phyloP scores from a whole-genome alignment of 2,797 vertebrate genomes.

The Halcyon leucocephala region DNA sequence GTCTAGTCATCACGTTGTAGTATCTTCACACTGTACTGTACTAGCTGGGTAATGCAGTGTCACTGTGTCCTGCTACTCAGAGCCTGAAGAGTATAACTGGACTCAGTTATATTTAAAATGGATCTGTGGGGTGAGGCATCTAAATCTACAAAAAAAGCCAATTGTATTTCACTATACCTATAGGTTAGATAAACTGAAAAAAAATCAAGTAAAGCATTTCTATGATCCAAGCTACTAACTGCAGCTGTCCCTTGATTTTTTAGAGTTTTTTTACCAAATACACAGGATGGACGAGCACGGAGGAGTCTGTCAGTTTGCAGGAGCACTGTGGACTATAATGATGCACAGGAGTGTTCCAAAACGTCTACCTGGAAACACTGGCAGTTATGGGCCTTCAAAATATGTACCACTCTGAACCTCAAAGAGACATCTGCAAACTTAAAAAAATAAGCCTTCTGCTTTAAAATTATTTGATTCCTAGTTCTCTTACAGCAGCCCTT shows the following conservation, averaged over 20 bases:
- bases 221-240: neutral
- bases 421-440: neutral
- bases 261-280: neutral
- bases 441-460: neutral
- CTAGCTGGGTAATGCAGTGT: neutral
- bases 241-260: neutral
- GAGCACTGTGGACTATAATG: neutral
- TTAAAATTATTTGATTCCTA: neutral
- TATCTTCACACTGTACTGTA: neutral
- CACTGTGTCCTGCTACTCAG: neutral
- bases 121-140: neutral
- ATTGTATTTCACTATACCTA: neutral
- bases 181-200: neutral
- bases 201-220: neutral
- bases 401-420: neutral
- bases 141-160: neutral
- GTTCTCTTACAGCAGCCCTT: neutral
- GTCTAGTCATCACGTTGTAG: neutral
- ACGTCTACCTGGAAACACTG: neutral
- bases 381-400: neutral
- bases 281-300: neutral
- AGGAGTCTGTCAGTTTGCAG: neutral
- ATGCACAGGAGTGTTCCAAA: accelerated
- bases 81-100: neutral
- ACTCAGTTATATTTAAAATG: neutral